phyloP scores from a whole-genome alignment of 2,113 vertebrate species.

The Nycticryphes semicollaris region DNA sequence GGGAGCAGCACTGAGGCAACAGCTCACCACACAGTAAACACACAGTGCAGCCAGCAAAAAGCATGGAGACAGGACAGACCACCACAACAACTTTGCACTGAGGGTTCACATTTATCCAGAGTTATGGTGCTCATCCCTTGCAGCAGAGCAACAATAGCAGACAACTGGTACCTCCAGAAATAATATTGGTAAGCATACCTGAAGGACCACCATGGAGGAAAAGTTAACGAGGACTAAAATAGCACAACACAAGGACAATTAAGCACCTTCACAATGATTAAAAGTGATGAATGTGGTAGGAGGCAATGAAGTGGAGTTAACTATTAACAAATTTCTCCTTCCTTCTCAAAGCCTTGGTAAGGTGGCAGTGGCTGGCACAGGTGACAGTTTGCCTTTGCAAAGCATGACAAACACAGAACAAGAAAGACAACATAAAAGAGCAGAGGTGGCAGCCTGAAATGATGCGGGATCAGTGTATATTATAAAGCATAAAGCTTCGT shows the following conservation, averaged over 20 bases:
- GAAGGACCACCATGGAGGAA: not conserved
- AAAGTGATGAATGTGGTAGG: not conserved
- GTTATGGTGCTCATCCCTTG: not conserved
- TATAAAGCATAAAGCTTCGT: not conserved
- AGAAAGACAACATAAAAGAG: not conserved
- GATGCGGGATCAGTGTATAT: not conserved
- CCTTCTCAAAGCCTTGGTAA: not conserved
- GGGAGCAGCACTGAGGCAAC: not conserved
- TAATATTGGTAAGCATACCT: not conserved
- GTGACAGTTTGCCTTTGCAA: not conserved
- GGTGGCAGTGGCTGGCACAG: fast-evolving
- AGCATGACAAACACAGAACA: not conserved
- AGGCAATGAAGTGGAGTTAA: not conserved
- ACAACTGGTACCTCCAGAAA: not conserved
- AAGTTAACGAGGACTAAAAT: not conserved
- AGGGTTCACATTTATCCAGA: not conserved
- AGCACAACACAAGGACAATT: not conserved
- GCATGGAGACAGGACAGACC: not conserved
- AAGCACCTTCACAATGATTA: not conserved
- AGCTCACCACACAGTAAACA: fast-evolving
- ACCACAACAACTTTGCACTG: not conserved
- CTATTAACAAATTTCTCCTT: not conserved
- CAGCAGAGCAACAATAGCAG: not conserved
- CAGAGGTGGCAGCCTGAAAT: not conserved
- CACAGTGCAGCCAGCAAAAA: not conserved